A percentile compares a stretch with the other conserved stretches of the same genome.
Conservation (phyloP, 2,113 vertebrate genomes). For the Raja brachyura region DNA sequence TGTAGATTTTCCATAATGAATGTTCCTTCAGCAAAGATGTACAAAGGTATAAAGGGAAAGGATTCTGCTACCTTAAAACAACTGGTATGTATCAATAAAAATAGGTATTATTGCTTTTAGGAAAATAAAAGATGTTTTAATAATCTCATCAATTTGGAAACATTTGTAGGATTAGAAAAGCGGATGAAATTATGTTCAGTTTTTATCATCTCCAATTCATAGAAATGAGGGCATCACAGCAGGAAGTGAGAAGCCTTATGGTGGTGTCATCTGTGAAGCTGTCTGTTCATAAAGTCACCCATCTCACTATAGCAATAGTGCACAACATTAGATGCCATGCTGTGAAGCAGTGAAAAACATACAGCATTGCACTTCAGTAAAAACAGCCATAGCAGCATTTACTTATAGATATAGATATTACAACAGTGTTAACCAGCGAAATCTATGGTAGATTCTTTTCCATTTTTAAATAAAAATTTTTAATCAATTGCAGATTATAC, state of each 20-base stretch:
- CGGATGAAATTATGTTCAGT: conserved; percentile 19
- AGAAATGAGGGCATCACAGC: conserved; percentile 34
- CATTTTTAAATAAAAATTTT: conserved; percentile 12
- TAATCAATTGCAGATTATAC: not conserved
- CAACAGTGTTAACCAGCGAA: not conserved
- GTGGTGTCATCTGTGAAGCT: conserved; percentile 35
- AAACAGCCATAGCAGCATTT: conserved; percentile 14
- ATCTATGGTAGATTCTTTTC: not conserved
- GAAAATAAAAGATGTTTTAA: not conserved
- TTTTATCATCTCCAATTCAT: conserved; percentile 29
- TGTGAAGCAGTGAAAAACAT: conserved; percentile 37
- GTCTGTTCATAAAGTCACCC: conserved; percentile 37
- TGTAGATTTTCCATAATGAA: not conserved
- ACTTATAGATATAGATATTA: conserved; percentile 16
- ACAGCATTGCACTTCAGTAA: conserved; percentile 22
- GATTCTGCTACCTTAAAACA: not conserved
- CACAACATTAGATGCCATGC: conserved; percentile 26
- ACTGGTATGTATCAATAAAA: not conserved
- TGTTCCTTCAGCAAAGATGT: not conserved
- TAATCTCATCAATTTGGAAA: not conserved
- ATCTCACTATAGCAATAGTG: conserved; percentile 36
- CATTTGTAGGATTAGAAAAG: conserved; percentile 17
- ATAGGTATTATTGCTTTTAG: not conserved
- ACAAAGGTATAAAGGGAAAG: not conserved
- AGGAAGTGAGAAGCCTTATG: conserved; percentile 36